Conservation (phyloP, 2,797 vertebrate species). For the Rhabdomys pumilio region DNA sequence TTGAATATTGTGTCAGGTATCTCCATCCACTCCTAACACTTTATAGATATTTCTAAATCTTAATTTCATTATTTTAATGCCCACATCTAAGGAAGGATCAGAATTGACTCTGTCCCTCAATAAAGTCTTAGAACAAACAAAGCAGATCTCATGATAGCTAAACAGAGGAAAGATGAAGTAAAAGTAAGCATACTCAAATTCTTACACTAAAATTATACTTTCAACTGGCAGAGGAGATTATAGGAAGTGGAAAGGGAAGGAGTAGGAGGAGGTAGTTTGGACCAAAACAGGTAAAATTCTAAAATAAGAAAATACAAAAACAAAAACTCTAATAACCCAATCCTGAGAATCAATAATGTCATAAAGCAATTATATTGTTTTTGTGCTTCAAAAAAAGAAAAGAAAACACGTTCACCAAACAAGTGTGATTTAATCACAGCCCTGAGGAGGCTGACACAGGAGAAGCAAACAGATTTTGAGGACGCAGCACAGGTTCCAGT, state of each 20-base stretch:
- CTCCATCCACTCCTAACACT: not conserved
- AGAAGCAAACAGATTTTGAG: not conserved
- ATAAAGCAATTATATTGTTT: not conserved
- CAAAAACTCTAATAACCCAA: not conserved
- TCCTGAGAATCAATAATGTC: not conserved
- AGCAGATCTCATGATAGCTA: not conserved
- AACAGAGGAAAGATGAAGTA: not conserved
- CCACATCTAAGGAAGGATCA: not conserved
- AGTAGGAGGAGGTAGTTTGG: not conserved
- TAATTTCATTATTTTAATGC: not conserved
- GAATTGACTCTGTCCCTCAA: not conserved
- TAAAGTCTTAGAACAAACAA: not conserved
- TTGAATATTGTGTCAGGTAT: not conserved
- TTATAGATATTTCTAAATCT: not conserved
- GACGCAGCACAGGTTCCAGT: not conserved
- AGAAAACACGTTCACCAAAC: not conserved
- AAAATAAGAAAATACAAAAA: not conserved
- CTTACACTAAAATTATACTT: slow-evolving; percentile 33
- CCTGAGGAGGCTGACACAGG: not conserved
- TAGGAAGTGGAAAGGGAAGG: not conserved
- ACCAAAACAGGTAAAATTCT: not conserved
- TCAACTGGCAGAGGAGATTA: not conserved
- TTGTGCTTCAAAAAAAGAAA: not conserved
- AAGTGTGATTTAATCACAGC: not conserved
- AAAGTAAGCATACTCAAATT: slow-evolving; percentile 34